These are phyloP conservation scores for Philaethria dido DNA, from an alignment of 2,888 invertebrate genomes.

Conservation along the genomic window DNA sequence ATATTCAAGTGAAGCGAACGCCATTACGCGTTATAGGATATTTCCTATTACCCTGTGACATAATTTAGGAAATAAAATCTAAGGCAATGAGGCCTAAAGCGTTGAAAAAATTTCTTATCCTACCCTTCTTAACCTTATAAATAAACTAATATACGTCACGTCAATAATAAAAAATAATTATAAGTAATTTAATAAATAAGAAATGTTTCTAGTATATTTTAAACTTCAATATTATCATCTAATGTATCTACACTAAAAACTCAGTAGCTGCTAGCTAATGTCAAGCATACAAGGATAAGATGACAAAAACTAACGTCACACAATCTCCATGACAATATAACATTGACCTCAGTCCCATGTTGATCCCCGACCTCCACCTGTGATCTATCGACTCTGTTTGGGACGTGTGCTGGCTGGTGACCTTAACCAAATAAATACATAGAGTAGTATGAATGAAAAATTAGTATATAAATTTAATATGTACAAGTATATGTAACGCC, in stretches of 20 bases:
- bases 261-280: conserved; percentile 25
- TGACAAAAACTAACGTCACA: conserved; percentile 59
- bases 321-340: conserved; percentile 73
- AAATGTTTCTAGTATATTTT: neutral
- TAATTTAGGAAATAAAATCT: no score
- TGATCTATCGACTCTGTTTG: conserved; percentile 69
- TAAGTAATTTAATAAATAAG: neutral
- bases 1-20: no score
- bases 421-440: conserved; percentile 49
- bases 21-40: neutral
- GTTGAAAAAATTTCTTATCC: no score
- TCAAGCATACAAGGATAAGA: conserved; percentile 39
- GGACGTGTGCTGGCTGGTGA: conserved; percentile 64
- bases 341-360: conserved; percentile 66
- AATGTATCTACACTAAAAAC: conserved; percentile 2
- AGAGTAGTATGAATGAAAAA: conserved; percentile 2
- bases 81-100: no score
- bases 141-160: no score
- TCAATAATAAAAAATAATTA: neutral
- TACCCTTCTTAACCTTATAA: no score
- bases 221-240: neutral
- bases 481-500: no score
- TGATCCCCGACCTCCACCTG: conserved; percentile 62
- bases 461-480: neutral
- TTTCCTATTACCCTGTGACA: no score